phyloP scores from a whole-genome alignment of 2,797 vertebrate species.

The Acanthurus lineatus region DNA sequence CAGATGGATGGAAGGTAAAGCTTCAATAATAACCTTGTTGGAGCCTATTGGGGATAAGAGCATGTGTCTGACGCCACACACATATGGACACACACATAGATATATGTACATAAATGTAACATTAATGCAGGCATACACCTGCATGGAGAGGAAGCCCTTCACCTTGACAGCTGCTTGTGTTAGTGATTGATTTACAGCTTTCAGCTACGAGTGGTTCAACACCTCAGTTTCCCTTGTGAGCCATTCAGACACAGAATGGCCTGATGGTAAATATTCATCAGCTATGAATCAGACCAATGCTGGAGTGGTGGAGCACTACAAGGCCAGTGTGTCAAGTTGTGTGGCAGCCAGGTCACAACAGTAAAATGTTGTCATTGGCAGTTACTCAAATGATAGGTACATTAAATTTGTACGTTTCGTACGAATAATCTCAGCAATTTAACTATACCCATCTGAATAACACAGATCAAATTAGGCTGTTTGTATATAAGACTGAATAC shows the following conservation, averaged over 20 bases:
- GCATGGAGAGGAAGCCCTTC: slow-evolving; percentile 34
- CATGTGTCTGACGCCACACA: background rate
- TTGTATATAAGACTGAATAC: too few relatives aligned
- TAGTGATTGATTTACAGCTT: slow-evolving; percentile 65
- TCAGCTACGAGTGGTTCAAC: slow-evolving; percentile 60
- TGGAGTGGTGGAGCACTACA: slow-evolving; percentile 54
- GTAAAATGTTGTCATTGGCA: too few relatives aligned
- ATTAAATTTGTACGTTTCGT: too few relatives aligned
- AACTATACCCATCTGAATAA: too few relatives aligned
- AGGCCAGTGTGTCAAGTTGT: slow-evolving; percentile 42
- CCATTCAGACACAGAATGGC: slow-evolving; percentile 37
- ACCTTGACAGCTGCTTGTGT: slow-evolving; percentile 62
- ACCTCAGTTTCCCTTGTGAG: slow-evolving; percentile 54
- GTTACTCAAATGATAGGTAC: too few relatives aligned
- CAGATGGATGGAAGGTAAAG: slow-evolving; percentile 31
- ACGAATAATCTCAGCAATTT: too few relatives aligned
- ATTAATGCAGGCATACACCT: slow-evolving; percentile 8
- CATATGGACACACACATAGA: slow-evolving; percentile 34
- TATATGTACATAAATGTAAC: slow-evolving; percentile 34
- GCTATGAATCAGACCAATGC: slow-evolving; percentile 71
- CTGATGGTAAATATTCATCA: slow-evolving; percentile 81
- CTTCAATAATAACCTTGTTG: slow-evolving; percentile 31
- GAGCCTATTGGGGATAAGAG: slow-evolving; percentile 2
- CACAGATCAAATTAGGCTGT: too few relatives aligned
- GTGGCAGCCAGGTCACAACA: background rate